Conservation (phyloP, 2,113 vertebrate genomes). For the Saccopteryx leptura region DNA sequence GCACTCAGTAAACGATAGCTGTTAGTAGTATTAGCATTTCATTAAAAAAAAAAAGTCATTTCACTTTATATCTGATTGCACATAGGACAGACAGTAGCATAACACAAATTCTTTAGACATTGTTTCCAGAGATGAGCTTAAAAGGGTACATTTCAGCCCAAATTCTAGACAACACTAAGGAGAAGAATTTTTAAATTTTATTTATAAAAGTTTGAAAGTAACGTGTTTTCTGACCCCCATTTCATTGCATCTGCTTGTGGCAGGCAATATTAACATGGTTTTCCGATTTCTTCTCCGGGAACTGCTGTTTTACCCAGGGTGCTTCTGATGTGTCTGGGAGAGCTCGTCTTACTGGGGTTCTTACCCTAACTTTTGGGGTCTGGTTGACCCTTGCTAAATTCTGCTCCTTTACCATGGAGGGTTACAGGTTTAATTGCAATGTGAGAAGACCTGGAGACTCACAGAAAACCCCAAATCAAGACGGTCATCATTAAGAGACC, state of each 20-base stretch:
- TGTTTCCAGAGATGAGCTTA: neutral
- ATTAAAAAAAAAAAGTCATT: conserved; percentile 10
- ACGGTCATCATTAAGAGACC: neutral
- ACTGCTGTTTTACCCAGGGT: neutral
- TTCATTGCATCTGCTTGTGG: neutral
- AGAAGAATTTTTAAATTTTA: conserved; percentile 26
- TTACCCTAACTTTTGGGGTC: neutral
- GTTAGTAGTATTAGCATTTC: neutral
- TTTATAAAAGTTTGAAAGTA: neutral
- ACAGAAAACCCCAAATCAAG: neutral
- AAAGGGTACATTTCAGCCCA: neutral
- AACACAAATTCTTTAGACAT: neutral
- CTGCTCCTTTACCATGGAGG: neutral
- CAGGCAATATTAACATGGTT: neutral
- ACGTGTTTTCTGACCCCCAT: neutral
- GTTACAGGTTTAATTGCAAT: neutral
- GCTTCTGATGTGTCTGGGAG: neutral
- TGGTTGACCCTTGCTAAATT: neutral
- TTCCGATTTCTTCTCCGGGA: conserved; percentile 21
- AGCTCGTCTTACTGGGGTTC: neutral
- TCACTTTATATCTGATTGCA: conserved; percentile 23
- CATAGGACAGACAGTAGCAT: neutral
- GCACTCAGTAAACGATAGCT: neutral
- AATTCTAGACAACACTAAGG: neutral
- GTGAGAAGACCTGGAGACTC: neutral